Evolutionary conservation across 2,113 vertebrate species (phyloP).

Genomic region (Puma concolor): DNA sequence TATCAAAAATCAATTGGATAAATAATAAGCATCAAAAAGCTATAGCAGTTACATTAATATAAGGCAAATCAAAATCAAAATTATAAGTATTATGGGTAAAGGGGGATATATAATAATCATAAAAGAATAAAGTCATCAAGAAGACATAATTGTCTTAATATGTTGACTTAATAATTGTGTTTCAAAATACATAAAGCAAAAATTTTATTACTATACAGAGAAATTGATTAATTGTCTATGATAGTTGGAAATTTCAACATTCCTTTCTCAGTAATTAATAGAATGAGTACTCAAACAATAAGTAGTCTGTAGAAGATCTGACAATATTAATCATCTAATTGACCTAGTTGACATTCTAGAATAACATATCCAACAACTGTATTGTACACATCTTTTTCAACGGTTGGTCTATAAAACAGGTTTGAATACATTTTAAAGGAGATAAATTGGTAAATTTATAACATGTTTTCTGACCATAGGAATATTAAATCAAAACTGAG

Average conservation of each 20-base stretch:
- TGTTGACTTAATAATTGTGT: not conserved
- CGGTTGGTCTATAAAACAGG: not conserved
- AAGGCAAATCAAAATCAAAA: not conserved
- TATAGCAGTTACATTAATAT: not conserved
- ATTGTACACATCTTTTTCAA: not conserved
- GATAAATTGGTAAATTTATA: not conserved
- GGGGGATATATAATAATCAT: not conserved
- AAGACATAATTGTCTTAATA: not conserved
- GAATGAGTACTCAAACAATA: not conserved
- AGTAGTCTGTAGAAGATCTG: not conserved
- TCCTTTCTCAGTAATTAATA: not conserved
- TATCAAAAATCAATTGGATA: not conserved
- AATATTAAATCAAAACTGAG: constrained; percentile 8
- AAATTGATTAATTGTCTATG: not conserved
- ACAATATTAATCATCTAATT: not conserved
- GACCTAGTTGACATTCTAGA: not conserved
- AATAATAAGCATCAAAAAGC: not conserved
- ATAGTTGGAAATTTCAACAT: not conserved
- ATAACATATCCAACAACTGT: not conserved
- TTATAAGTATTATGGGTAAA: not conserved
- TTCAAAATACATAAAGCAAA: not conserved
- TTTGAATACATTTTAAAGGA: not conserved
- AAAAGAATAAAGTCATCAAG: not conserved
- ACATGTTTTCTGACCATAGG: not conserved
- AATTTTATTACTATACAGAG: not conserved